Base-by-base conservation (phyloP, 2,113 vertebrate genomes). In the Dicaeum eximium region DNA sequence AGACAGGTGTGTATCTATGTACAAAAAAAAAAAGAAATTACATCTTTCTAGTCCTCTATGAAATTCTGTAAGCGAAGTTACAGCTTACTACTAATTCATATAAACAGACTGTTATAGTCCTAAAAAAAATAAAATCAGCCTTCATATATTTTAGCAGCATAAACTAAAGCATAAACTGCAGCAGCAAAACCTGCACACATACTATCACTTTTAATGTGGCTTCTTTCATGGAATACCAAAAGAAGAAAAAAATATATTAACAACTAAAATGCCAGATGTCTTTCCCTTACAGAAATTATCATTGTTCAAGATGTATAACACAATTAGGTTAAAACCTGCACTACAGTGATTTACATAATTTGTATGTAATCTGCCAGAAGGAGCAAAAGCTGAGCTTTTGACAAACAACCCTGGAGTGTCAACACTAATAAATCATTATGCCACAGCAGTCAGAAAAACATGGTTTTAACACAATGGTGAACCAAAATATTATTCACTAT, bases 281-380 rank as follows among this genome's bases (percentile, higher is more conserved):
- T 95, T 93, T 94, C 67, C 75, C 83, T 93, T 74, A 91, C 86
- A 96, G 84, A 97, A 97, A 90, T 67, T 37, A 95, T 84, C 75
- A 83, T 50, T 92, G 77, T 91, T 97, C 82, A 89, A 73, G 65
- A 92, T 86, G 85, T 85, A 74, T 48, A 66, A n/a, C 54, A 48
- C 93, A 97, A 97, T 97, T 96, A 97, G 95, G 88, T 97, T 97
- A 97, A 75, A 82, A 91, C 30, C 62, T 58, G 86, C 83, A 97
- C 73, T 92, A 82, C 4, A 80, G 53, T 47, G 31, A 92, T 96
- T 97, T 97, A 90, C 94, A 96, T 97, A 95, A 98, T 97, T 93
- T 88, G 79, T 77, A 94, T 95, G 97, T 97, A 95, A 97, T 97
- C 95, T 96, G 94, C 96, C 97, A 97, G 96, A 96, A 96, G 91